Base-by-base conservation (phyloP, 1,140 invertebrate species). In the Latrodectus geometricus region DNA sequence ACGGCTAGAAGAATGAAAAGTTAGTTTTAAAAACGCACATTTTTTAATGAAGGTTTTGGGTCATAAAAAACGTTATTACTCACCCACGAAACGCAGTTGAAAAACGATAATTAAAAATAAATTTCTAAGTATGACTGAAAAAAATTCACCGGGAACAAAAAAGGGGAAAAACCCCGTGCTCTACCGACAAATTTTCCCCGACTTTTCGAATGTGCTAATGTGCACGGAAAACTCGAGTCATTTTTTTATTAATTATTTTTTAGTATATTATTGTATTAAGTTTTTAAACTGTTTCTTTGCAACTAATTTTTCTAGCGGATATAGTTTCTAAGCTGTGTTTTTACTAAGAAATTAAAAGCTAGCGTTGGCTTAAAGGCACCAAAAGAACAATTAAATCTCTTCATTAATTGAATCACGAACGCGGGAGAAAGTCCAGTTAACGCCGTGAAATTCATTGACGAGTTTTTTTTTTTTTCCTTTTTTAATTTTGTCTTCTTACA, bases 51-150 rank as follows among this genome's bases (percentile, higher is more conserved):
- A 85, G 49, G 17, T 8, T 1, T 52, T 12, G n/a, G 21, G 35
- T 52, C 20, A 68, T 77, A 85, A 85, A 83, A 85, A 61, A 77
- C 70, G 23, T 48, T 17, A 69, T 70, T 77, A 69, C 73, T 54
- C 81, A 56, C 82, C 83, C 81, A 74, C 81, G 70, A 83, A 85
- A 85, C 74, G n/a, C 54, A 77, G 83, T 85, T 85, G 75, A 85
- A 85, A 85, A 85, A 85, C 83, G 83, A 85, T 85, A 85, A 85
- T 85, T 85, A 85, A 85, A 85, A 85, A 85, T 85, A 85, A 85
- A 85, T 85, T 85, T 85, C 66, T 56, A 85, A 69, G 73, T 77
- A 70, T 77, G 83, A 54, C 49, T 65, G 20, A 20, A 49, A 49
- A 68, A n/a, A 69, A 69, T 49, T 65, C 8, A 76, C 3, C 9